phyloP scores from a whole-genome alignment of 2,113 vertebrate species.

The Ifrita kowaldi region DNA sequence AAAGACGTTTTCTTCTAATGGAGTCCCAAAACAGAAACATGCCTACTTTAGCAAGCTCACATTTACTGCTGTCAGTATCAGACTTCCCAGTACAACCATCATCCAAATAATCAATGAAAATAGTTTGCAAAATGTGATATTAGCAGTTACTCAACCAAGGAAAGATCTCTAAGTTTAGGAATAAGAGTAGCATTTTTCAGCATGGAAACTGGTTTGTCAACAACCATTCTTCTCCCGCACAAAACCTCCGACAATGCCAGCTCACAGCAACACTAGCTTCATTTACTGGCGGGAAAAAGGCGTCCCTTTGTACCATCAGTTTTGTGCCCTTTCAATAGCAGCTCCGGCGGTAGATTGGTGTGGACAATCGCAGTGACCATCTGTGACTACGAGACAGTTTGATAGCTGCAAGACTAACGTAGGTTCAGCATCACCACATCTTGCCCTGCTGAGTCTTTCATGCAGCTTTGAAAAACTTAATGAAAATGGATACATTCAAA shows the following conservation, averaged over 20 bases:
- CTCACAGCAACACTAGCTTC: constrained; percentile 27
- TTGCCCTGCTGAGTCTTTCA: constrained; percentile 48
- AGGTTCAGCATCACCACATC: background rate
- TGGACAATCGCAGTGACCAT: constrained; percentile 18
- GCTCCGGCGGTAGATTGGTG: background rate
- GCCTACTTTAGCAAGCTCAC: constrained; percentile 21
- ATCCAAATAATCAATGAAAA: constrained; percentile 15
- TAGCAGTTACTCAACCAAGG: constrained; percentile 34
- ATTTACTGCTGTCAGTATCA: background rate
- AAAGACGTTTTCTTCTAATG: constrained; percentile 34
- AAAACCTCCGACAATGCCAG: background rate
- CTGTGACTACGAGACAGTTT: constrained; percentile 3
- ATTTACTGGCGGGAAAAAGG: constrained; percentile 23
- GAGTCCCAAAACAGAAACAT: constrained; percentile 3
- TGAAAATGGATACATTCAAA: constrained; percentile 63
- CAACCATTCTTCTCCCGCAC: constrained; percentile 33
- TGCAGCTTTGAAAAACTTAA: constrained; percentile 51
- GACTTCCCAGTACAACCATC: background rate
- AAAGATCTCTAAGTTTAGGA: constrained; percentile 13
- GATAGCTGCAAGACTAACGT: background rate
- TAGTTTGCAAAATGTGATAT: constrained; percentile 17
- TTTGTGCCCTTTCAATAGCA: constrained; percentile 46
- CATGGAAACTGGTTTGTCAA: constrained; percentile 48
- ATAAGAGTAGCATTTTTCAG: constrained; percentile 20
- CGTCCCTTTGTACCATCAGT: constrained; percentile 5